Percentiles rank a stretch among this genome's conserved stretches.
Conservation (phyloP, 2,797 vertebrate species). For the Aldrovandia affinis region DNA sequence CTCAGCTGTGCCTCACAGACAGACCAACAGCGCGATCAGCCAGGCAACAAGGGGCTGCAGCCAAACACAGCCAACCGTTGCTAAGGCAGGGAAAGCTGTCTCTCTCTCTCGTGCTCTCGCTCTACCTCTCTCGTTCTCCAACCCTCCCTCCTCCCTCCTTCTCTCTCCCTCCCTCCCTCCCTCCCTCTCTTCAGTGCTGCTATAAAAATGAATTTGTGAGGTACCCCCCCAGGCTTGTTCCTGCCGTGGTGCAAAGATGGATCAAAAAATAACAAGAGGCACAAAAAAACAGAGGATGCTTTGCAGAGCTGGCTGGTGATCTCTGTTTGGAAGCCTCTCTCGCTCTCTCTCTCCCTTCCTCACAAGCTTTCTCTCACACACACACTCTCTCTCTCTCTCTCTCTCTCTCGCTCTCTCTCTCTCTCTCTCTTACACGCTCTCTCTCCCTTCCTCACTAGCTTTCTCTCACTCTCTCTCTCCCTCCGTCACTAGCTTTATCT, state of each 20-base stretch:
- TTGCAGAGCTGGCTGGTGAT: not conserved
- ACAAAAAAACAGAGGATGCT: not conserved
- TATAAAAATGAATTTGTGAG: not conserved
- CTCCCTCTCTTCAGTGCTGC: conserved; percentile 24
- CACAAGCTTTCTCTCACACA: too few relatives aligned
- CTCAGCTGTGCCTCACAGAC: conserved; percentile 28
- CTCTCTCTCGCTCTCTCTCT: not conserved
- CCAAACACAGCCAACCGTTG: conserved; percentile 73
- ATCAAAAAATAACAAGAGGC: not conserved
- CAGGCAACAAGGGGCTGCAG: conserved; percentile 73
- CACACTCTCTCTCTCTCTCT: conserved; percentile 8
- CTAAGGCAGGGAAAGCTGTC: conserved; percentile 74
- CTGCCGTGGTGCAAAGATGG: not conserved
- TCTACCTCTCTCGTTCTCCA: not conserved
- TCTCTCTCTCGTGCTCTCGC: conserved; percentile 48
- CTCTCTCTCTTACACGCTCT: not conserved
- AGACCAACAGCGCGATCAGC: conserved; percentile 31
- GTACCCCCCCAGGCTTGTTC: conserved; percentile 25
- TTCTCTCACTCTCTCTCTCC: not conserved
- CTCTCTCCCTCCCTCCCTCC: conserved; percentile 27
- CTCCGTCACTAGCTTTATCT: not conserved
- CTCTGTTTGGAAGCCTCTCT: not conserved
- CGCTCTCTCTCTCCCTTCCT: not conserved
- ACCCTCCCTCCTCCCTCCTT: conserved; percentile 48
- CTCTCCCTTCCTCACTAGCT: not conserved